Conservation (phyloP, 2,888 invertebrate species). For the Rhingia campestris region DNA sequence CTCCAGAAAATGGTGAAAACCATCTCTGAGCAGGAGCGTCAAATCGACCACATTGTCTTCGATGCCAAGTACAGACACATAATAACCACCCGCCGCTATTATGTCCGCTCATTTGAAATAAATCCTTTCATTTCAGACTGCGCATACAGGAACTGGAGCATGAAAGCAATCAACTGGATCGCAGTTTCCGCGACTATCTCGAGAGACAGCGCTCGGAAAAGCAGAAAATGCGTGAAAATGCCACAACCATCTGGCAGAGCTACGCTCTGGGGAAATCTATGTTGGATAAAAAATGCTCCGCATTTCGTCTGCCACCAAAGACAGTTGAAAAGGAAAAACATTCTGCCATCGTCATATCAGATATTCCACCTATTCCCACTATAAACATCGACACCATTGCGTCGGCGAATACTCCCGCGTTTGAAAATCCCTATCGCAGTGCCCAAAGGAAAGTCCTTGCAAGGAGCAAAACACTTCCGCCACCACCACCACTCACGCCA, state of each 20-base stretch:
- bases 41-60: slow-evolving; percentile 77
- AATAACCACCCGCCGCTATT: background rate
- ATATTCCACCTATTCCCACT: slow-evolving; percentile 27
- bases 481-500: slow-evolving; percentile 19
- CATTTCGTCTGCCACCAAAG: slow-evolving; percentile 14
- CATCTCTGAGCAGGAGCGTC: slow-evolving; percentile 75
- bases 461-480: slow-evolving; percentile 52
- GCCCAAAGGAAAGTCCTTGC: slow-evolving; percentile 54
- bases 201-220: slow-evolving; percentile 76
- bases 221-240: slow-evolving; percentile 61
- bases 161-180: slow-evolving; percentile 80
- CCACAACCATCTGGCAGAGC: slow-evolving; percentile 72
- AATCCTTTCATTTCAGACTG: slow-evolving; percentile 75
- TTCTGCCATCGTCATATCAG: background rate
- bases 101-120: too few species aligned
- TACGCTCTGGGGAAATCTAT: slow-evolving; percentile 74
- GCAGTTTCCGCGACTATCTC: slow-evolving; percentile 79
- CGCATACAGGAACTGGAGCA: slow-evolving; percentile 80
- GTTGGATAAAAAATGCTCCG: slow-evolving; percentile 56
- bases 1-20: slow-evolving; percentile 70
- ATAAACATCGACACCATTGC: slow-evolving; percentile 48
- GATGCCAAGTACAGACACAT: slow-evolving; percentile 77
- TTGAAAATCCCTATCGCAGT: slow-evolving; percentile 74
- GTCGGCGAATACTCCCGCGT: slow-evolving; percentile 35
- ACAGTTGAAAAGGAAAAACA: slow-evolving; percentile 15